Conservation (phyloP, 2,113 vertebrate genomes). For the Oriolus oriolus region DNA sequence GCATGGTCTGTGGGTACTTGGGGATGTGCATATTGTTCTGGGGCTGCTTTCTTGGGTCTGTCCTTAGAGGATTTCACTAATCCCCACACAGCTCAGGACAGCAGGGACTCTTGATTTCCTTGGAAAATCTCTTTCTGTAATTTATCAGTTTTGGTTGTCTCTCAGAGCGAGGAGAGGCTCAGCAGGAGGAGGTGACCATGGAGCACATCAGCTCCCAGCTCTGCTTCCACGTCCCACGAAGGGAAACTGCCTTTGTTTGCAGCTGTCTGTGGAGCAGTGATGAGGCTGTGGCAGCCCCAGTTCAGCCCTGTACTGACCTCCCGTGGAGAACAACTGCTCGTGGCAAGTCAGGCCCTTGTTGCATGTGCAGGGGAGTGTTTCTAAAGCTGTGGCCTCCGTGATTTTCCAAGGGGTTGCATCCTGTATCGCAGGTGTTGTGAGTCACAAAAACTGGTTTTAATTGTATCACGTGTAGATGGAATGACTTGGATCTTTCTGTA, state of each 20-base stretch:
- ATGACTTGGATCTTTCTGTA: not conserved
- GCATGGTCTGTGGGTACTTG: not conserved
- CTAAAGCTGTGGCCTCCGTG: not conserved
- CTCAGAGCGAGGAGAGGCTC: accelerated
- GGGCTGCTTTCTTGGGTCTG: not conserved
- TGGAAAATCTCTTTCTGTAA: not conserved
- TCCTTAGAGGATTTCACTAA: not conserved
- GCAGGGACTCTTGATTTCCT: not conserved
- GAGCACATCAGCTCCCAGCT: not conserved
- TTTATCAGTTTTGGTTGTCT: not conserved
- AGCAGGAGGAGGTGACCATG: not conserved
- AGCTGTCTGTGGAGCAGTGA: not conserved
- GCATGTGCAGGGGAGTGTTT: not conserved
- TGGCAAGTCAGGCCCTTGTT: not conserved
- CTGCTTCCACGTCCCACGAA: accelerated
- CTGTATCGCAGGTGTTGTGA: not conserved
- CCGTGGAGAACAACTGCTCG: accelerated
- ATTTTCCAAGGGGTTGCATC: not conserved
- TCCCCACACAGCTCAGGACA: not conserved
- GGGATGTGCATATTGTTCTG: accelerated
- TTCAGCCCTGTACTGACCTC: not conserved
- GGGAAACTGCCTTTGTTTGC: not conserved
- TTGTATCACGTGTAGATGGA: accelerated
- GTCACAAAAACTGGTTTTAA: not conserved
- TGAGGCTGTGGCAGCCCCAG: not conserved